These are phyloP conservation scores for Microctonus brassicae DNA, from an alignment of 2,888 invertebrate genomes.

Conservation along the genomic window DNA sequence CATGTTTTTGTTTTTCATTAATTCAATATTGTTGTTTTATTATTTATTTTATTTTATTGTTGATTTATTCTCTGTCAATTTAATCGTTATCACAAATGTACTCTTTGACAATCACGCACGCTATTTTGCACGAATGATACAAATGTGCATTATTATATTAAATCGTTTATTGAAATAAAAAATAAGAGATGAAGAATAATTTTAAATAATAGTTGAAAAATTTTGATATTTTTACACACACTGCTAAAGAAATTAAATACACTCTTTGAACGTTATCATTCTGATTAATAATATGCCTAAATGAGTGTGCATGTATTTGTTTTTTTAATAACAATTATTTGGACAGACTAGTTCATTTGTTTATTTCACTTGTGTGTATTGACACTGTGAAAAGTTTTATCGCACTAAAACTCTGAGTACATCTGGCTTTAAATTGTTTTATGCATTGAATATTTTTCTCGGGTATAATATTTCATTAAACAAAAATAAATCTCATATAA, in stretches of 20 bases:
- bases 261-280: conserved; percentile 6
- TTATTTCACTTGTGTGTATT: background rate
- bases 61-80: conserved; percentile 16
- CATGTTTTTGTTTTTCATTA: conserved; percentile 18
- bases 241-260: background rate
- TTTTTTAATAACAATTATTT: background rate
- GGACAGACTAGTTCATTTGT: background rate
- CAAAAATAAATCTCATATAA: too few species aligned
- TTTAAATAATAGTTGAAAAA: too few species aligned
- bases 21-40: conserved; percentile 2
- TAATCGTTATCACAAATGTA: conserved; percentile 35
- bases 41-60: conserved; percentile 4
- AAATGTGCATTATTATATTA: conserved; percentile 20
- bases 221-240: background rate
- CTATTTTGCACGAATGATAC: conserved; percentile 41
- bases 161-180: background rate
- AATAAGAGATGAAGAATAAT: background rate
- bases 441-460: too few species aligned
- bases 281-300: conserved; percentile 24
- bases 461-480: too few species aligned
- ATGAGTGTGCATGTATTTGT: conserved; percentile 26
- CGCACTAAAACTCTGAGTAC: conserved; percentile 1
- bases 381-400: conserved; percentile 11
- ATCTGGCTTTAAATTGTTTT: too few species aligned
- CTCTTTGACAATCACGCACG: conserved; percentile 46